Evolutionary conservation across 2,888 invertebrate species (phyloP).

Genomic region (Erebia aethiops): DNA sequence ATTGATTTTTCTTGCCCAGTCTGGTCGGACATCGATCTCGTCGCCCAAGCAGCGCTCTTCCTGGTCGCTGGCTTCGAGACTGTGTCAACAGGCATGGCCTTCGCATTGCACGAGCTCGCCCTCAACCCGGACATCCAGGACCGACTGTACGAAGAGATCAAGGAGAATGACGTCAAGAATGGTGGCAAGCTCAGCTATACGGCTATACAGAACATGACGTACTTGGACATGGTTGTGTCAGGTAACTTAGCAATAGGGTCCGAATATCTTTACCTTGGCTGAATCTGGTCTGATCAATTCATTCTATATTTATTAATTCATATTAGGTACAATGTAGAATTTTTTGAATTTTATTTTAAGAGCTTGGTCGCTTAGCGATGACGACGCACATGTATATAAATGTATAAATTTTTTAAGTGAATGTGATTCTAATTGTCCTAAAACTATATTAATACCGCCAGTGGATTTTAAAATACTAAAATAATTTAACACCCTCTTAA

Average conservation of each 20-base stretch:
- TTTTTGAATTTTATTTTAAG: no score
- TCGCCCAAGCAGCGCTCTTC: conserved; percentile 68
- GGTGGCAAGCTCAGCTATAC: conserved; percentile 67
- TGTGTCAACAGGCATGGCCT: conserved; percentile 60
- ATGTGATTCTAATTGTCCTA: no score
- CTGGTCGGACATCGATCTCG: conserved; percentile 57
- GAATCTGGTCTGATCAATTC: no score
- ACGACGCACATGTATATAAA: no score
- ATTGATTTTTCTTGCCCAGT: conserved; percentile 30
- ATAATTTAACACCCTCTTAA: no score
- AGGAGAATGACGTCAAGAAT: conserved; percentile 56
- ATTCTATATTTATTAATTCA: no score
- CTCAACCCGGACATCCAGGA: conserved; percentile 78
- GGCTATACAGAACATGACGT: conserved; percentile 72
- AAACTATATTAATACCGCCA: no score
- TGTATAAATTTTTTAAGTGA: no score
- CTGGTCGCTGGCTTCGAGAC: conserved; percentile 79
- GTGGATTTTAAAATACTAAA: no score
- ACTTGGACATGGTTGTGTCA: conserved; percentile 81
- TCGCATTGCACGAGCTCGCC: conserved; percentile 78
- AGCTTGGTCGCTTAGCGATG: no score
- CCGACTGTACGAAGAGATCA: conserved; percentile 74
- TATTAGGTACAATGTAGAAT: no score
- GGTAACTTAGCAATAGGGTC: conserved; percentile 54
- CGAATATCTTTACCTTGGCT: no score